A percentile compares a stretch with the other conserved stretches of the same genome.
Conservation (phyloP, 64 coral and sea anemone species). For the Platygyra sinensis region DNA sequence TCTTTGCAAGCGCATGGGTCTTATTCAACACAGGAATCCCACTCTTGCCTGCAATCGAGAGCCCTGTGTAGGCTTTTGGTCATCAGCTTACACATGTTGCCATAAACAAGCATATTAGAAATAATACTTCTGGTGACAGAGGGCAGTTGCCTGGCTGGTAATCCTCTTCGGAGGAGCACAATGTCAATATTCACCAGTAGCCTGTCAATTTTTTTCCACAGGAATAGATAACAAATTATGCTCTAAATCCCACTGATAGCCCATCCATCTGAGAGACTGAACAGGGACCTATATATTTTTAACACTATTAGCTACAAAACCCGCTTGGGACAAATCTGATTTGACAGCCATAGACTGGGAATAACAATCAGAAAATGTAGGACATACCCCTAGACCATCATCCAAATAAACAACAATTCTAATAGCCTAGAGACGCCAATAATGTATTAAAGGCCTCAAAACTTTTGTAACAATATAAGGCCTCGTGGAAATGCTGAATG, state of each 20-base stretch:
- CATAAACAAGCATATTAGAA: constrained; percentile 65
- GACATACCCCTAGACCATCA: too few relatives aligned
- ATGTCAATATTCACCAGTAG: too few relatives aligned
- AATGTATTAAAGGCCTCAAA: too few relatives aligned
- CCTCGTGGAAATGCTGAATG: too few relatives aligned
- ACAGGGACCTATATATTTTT: constrained; percentile 27
- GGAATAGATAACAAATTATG: too few relatives aligned
- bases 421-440: too few relatives aligned
- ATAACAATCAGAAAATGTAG: too few relatives aligned
- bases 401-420: too few relatives aligned
- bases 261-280: constrained; percentile 38
- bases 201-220: too few relatives aligned
- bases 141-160: constrained; percentile 67
- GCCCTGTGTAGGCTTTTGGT: constrained; percentile 41
- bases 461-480: too few relatives aligned
- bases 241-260: constrained; percentile 53
- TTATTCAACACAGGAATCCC: constrained; percentile 7
- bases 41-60: constrained; percentile 37
- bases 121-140: constrained; percentile 42
- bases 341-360: too few relatives aligned
- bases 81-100: constrained; percentile 71
- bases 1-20: neutral
- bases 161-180: constrained; percentile 11
- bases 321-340: too few relatives aligned
- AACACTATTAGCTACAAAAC: constrained; percentile 38